Conservation (phyloP, 2,113 vertebrate species). For the Diphyllodes magnificus region DNA sequence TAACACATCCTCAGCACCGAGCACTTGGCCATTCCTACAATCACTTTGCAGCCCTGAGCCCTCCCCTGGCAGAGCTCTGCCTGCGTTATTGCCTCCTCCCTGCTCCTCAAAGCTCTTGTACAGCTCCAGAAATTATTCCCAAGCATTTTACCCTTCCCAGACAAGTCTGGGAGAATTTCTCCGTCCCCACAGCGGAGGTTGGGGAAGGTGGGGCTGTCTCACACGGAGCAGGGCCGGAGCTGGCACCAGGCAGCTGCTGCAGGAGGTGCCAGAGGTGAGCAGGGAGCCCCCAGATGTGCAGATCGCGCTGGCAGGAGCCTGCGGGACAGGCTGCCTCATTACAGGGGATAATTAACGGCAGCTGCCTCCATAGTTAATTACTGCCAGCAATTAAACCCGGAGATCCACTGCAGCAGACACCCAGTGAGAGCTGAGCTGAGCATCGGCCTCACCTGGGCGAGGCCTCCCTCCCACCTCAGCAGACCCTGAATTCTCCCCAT, state of each 20-base stretch:
- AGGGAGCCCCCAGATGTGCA: background rate
- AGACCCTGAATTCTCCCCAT: rapidly evolving
- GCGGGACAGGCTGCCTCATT: background rate
- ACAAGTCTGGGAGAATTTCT: rapidly evolving
- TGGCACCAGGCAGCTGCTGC: background rate
- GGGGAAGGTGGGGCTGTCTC: background rate
- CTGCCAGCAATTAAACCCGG: background rate
- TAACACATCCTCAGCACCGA: background rate
- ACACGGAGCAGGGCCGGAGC: rapidly evolving
- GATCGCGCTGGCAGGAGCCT: background rate
- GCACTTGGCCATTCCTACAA: rapidly evolving
- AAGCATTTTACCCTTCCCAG: rapidly evolving
- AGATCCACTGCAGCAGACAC: background rate
- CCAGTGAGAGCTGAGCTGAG: background rate
- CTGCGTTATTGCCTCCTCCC: rapidly evolving
- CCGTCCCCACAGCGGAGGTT: rapidly evolving
- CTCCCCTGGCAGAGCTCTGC: background rate
- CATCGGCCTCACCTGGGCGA: background rate
- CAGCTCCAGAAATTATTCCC: rapidly evolving
- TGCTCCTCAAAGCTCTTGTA: background rate
- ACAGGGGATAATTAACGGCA: background rate
- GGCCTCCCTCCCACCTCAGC: background rate
- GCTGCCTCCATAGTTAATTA: background rate
- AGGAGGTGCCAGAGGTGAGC: background rate
- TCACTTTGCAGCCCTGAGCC: background rate